Percentiles rank a stretch among this genome's conserved stretches.
Evolutionary conservation across 2,888 invertebrate species (phyloP).

Genomic region (Strigamia maritima): DNA sequence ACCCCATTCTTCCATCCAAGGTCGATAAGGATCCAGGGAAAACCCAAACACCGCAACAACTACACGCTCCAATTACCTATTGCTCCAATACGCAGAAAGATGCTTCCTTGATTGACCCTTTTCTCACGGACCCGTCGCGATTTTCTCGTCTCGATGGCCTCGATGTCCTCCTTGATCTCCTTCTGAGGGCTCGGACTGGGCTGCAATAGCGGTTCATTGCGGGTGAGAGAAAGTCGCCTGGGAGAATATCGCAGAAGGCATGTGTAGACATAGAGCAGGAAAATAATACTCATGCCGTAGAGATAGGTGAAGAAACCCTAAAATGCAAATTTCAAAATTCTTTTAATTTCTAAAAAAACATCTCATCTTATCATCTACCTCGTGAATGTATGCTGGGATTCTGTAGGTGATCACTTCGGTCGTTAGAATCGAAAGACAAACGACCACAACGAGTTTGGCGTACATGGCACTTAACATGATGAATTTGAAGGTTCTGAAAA

Average conservation of each 20-base stretch:
- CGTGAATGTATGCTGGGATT: conserved; percentile 86
- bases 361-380: conserved; percentile 57
- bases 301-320: conserved; percentile 89
- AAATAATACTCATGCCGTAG: conserved; percentile 87
- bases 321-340: no score
- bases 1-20: neutral
- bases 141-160: conserved; percentile 40
- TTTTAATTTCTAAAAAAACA: no score
- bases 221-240: neutral
- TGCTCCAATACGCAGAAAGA: conserved; percentile 87
- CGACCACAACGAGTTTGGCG: conserved; percentile 87
- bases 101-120: conserved; percentile 87
- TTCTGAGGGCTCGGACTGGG: conserved; percentile 34
- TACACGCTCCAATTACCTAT: conserved; percentile 67
- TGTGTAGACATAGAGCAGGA: conserved; percentile 57
- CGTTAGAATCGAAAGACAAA: conserved; percentile 90
- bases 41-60: neutral
- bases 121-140: conserved; percentile 86
- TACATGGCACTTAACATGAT: conserved; percentile 95
- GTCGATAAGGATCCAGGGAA: neutral
- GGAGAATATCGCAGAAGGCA: conserved; percentile 27
- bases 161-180: conserved; percentile 35
- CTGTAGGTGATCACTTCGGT: conserved; percentile 91
- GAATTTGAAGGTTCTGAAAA: conserved; percentile 46
- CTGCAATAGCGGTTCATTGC: conserved; percentile 6